These are phyloP conservation scores for Periophthalmus modestus DNA, from an alignment of 2,113 vertebrate species.

Conservation along the genomic window DNA sequence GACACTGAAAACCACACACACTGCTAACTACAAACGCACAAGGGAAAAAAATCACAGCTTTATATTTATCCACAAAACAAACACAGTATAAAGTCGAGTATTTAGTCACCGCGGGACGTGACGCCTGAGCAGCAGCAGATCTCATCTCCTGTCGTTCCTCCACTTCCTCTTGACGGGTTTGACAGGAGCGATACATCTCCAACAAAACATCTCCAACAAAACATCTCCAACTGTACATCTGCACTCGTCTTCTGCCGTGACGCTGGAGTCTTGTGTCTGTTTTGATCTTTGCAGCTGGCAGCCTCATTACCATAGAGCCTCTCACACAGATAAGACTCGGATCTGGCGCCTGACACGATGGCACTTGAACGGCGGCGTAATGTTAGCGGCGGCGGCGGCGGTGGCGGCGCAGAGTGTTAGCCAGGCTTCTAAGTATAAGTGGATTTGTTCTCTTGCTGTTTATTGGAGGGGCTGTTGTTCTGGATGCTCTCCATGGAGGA, in stretches of 20 bases:
- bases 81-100: not conserved
- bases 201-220: not conserved
- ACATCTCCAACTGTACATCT: no score
- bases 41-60: no score
- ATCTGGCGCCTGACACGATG: slow-evolving; percentile 63
- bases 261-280: not conserved
- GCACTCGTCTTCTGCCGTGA: not conserved
- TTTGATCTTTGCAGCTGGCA: slow-evolving; percentile 54
- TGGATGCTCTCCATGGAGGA: slow-evolving; percentile 80
- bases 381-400: slow-evolving; percentile 27
- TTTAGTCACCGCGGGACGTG: not conserved
- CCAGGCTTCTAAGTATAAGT: slow-evolving; percentile 68
- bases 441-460: slow-evolving; percentile 77
- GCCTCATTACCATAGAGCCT: slow-evolving; percentile 63
- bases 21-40: no score
- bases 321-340: slow-evolving; percentile 55
- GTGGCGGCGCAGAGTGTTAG: slow-evolving; percentile 23
- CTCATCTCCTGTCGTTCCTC: not conserved
- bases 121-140: not conserved
- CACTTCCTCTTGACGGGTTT: not conserved
- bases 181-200: not conserved
- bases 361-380: slow-evolving; percentile 64
- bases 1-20: no score
- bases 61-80: no score
- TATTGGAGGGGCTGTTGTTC: slow-evolving; percentile 78